Base-by-base conservation (phyloP, 2,888 invertebrate genomes). In the Idaea aversata region DNA sequence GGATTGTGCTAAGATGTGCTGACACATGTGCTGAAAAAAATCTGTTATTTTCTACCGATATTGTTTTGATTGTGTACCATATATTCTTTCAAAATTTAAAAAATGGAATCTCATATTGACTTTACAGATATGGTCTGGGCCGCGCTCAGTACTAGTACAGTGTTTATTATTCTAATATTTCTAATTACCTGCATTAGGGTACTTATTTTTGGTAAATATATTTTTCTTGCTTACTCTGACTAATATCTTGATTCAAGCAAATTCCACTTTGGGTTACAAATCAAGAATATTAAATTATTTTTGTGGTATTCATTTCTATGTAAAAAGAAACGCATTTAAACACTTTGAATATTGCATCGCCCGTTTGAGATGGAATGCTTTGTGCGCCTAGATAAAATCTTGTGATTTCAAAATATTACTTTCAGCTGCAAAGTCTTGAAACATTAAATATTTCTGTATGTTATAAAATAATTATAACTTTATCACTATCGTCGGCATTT, bases 131-230 rank as follows among this genome's bases (percentile, higher is more conserved):
- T 78, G 1, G 25, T 77, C 15, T 83, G 79, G 83, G 70, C 74
- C 0, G 66, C 69, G 2, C 61, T 82, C 0, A 73, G 77, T 59
- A 69, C 65, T 0, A 69, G 70, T 4, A 72, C 77, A 0, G 57
- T 69, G 4, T 71, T 80, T 34, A 62, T 81, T 15, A 62, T 83
- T 1, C 57, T 82, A 4, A 71, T 80, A 5, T 80, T 80, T 66
- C 63, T 83, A 5, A 67, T 80, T 34, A 80, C 78, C 15, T 83
- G 83, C 59, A 70, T 83, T 47, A 72, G 76, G 61, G 74, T 79
- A 0, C 35, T 82, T 16, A 66, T 83, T 57, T 15, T 78, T 36
- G 83, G 83, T 82, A 73, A 72, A 61, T 65, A 57, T 25, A 10
- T 34, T 63, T 59, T 34, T 58, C 60, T 16, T 47, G 15, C 57